Conservation (phyloP, 2,888 invertebrate genomes). For the Lordiphosa fenestrarum region DNA sequence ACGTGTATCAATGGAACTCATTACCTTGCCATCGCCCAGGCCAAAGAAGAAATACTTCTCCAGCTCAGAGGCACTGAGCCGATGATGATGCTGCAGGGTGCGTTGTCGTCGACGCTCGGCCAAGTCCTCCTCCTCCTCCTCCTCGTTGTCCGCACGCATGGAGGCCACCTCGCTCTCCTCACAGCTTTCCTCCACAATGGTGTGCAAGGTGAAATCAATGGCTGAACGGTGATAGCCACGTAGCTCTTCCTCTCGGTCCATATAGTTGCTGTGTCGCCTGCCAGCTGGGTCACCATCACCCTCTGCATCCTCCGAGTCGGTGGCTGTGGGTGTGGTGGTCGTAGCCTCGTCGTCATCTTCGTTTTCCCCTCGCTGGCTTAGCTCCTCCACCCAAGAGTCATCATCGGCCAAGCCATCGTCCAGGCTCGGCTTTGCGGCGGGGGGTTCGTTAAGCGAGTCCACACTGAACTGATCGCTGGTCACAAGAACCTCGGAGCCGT, state of each 20-base stretch:
- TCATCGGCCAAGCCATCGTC: conserved; percentile 94
- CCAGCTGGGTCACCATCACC: conserved; percentile 75
- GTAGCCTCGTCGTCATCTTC: conserved; percentile 81
- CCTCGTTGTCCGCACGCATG: conserved; percentile 64
- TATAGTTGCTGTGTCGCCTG: conserved; percentile 81
- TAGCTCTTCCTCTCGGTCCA: conserved; percentile 90
- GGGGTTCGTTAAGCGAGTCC: conserved; percentile 59
- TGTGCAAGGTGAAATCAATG: conserved; percentile 94
- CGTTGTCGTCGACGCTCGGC: conserved; percentile 80
- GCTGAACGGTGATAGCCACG: conserved; percentile 90
- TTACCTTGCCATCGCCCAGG: conserved; percentile 85
- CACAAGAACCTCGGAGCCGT: conserved; percentile 34
- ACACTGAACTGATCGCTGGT: conserved; percentile 61
- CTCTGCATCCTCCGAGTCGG: conserved; percentile 78
- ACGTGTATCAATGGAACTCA: conserved; percentile 80
- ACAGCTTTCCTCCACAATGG: conserved; percentile 96
- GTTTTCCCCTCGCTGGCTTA: conserved; percentile 89
- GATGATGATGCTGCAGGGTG: conserved; percentile 81
- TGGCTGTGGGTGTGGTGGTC: conserved; percentile 80
- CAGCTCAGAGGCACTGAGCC: conserved; percentile 89
- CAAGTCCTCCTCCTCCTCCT: conserved; percentile 54
- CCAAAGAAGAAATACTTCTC: conserved; percentile 96
- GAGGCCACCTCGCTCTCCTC: conserved; percentile 94
- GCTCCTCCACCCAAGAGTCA: conserved; percentile 95
- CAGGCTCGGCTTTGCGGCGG: conserved; percentile 81